These are phyloP conservation scores for Clarias magur DNA, from an alignment of 2,113 vertebrate species.

Conservation along the genomic window DNA sequence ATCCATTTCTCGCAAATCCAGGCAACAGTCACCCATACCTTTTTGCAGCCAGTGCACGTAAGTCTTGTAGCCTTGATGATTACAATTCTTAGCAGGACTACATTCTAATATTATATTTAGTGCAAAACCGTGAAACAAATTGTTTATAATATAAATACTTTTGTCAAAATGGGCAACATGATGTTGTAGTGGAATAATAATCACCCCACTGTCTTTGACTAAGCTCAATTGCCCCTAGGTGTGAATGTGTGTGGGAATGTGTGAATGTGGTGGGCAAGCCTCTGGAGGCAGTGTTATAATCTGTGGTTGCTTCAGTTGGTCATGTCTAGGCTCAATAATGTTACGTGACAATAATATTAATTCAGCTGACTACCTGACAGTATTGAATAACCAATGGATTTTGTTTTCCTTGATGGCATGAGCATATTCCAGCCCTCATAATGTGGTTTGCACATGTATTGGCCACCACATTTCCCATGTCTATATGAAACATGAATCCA, in stretches of 20 bases:
- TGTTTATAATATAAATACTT: neutral
- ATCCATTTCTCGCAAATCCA: conserved; percentile 62
- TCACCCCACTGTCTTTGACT: neutral
- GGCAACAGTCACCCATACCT: conserved; percentile 84
- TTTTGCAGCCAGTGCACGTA: conserved; percentile 79
- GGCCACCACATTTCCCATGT: too few relatives aligned
- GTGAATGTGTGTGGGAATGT: neutral
- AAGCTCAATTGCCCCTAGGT: neutral
- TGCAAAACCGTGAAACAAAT: neutral
- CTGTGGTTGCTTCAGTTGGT: too few relatives aligned
- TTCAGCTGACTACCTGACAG: too few relatives aligned
- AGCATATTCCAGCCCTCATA: too few relatives aligned
- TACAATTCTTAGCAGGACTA: neutral
- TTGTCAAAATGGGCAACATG: neutral
- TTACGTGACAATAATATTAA: too few relatives aligned
- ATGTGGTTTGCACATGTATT: too few relatives aligned
- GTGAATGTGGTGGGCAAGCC: neutral
- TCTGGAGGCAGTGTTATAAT: too few relatives aligned
- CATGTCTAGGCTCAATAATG: too few relatives aligned
- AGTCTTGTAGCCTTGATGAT: conserved; percentile 66
- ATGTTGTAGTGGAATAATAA: neutral
- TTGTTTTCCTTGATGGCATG: too few relatives aligned
- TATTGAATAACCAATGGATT: too few relatives aligned
- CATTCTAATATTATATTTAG: neutral
- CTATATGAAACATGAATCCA: neutral